phyloP scores from a whole-genome alignment of 1,140 invertebrate genomes.

The Dendrolimus kikuchii region DNA sequence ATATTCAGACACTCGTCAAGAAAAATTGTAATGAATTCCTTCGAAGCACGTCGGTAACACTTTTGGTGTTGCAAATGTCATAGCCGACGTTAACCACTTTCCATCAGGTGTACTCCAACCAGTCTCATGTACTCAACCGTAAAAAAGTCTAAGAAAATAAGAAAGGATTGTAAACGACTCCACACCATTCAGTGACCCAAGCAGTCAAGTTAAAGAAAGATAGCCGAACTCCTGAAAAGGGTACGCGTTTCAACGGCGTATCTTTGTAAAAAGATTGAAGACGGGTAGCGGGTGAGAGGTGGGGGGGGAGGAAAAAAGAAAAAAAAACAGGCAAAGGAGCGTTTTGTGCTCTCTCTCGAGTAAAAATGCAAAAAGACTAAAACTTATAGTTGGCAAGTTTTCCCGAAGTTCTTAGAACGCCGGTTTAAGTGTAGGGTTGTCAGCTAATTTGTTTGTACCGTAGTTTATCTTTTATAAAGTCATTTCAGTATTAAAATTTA shows the following conservation, averaged over 20 bases:
- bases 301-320: conserved; percentile 26
- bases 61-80: too few relatives aligned
- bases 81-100: too few relatives aligned
- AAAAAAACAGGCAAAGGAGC: conserved; percentile 39
- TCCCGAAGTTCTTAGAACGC: conserved; percentile 36
- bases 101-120: too few relatives aligned
- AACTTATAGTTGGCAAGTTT: conserved; percentile 60
- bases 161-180: conserved; percentile 24
- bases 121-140: background rate
- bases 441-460: conserved; percentile 42
- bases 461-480: too few relatives aligned
- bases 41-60: too few relatives aligned
- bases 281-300: conserved; percentile 30
- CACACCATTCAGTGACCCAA: conserved; percentile 25
- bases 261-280: background rate
- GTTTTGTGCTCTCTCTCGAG: conserved; percentile 27
- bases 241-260: conserved; percentile 53
- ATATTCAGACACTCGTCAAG: too few relatives aligned
- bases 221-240: conserved; percentile 68
- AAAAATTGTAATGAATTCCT: too few relatives aligned
- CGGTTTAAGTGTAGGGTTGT: conserved; percentile 31
- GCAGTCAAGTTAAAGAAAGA: conserved; percentile 65
- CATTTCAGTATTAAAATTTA: too few relatives aligned
- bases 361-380: conserved; percentile 66
- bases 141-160: conserved; percentile 2